Evolutionary conservation across 2,113 vertebrate species (phyloP).

Genomic region (Rattus rattus): DNA sequence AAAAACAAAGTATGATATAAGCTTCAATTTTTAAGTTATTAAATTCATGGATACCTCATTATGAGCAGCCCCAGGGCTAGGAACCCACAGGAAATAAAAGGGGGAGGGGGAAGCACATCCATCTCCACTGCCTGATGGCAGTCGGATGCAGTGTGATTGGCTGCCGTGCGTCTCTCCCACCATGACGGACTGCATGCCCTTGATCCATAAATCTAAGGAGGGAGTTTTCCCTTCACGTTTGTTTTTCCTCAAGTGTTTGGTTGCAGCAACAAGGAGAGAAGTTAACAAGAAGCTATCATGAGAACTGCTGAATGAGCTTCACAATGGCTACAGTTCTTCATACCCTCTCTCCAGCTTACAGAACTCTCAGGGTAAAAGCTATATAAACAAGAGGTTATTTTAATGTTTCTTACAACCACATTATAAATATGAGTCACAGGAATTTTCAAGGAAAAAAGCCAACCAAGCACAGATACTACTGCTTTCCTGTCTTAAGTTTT

Average conservation of each 20-base stretch:
- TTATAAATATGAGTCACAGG: conserved; percentile 8
- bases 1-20: background rate
- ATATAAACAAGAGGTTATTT: conserved; percentile 21
- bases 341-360: conserved; percentile 1
- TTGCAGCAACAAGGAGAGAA: background rate
- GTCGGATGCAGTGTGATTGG: background rate
- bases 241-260: background rate
- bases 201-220: background rate
- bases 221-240: background rate
- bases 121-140: too few species aligned
- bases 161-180: background rate
- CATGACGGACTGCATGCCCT: background rate
- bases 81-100: background rate
- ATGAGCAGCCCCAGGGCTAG: background rate
- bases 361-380: conserved; percentile 35
- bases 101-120: background rate
- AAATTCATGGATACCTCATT: background rate
- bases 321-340: background rate
- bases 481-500: conserved; percentile 14
- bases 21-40: background rate
- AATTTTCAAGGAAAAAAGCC: background rate
- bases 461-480: background rate
- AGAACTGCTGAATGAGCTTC: background rate
- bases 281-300: background rate
- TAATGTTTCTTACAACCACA: conserved; percentile 30